Evolutionary conservation across 1,140 invertebrate genomes (phyloP), one percentile per base, ranked within the genome.

Genomic region (Bilobella aurantiaca): DNA sequence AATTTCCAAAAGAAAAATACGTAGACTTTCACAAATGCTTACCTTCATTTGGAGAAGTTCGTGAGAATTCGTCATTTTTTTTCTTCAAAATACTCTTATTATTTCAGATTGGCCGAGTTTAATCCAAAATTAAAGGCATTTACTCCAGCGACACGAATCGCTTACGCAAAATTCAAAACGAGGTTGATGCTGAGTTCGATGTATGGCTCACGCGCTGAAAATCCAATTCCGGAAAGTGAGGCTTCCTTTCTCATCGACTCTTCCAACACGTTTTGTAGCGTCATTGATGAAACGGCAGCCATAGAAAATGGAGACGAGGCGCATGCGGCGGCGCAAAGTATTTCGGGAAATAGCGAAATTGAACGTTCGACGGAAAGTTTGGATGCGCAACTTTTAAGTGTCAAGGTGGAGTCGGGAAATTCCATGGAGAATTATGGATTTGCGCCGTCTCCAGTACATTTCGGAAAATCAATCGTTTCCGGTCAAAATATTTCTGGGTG

Each of bases 111-210:
- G 42, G 62, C 73, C 32, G 86, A 89, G 74, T 91, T 86, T 74
- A 91, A 91, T 81, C 89, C 89, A 0, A 87, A 86, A 74, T 76
- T 91, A 37, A 82, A 83, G 3, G 82, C 82, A 5, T 84, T 90
- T 0, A 83, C 87, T 0, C 85, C 86, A 2, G 84, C 84, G 0
- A 88, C 88, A 0, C 80, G 88, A 72, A 82, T 90, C 21, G 89
- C 89, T 1, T 91, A 91, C 71, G 88, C 88, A 30, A 91, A 90
- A 76, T 91, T 91, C 74, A 91, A 91, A 83, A 83, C 86, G 42
- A 84, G 79, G 60, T 83, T 84, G 69, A 80, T 86, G 37, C 82
- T 82, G 62, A 67, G 67, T 18, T 63, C 69, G 3, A 62, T 67
- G n/a, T 21, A 67, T 1, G 70, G 69, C 49, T 5, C 5, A 12